These are phyloP conservation scores for Lerema accius DNA, from an alignment of 1,140 invertebrate genomes.

Conservation along the genomic window DNA sequence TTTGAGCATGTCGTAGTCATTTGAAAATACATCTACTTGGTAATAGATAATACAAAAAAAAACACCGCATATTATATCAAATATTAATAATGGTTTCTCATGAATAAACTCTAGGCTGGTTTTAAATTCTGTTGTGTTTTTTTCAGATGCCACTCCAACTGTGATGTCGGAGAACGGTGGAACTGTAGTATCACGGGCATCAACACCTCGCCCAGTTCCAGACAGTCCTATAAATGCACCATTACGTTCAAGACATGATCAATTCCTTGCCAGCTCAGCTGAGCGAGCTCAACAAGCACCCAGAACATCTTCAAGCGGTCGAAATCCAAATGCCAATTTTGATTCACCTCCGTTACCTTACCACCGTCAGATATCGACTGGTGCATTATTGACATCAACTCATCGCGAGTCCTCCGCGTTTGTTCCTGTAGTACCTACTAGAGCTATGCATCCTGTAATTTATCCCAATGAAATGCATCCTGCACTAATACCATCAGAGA, in stretches of 20 bases:
- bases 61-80: constrained; percentile 13
- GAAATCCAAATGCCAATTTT: constrained; percentile 83
- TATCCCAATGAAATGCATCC: constrained; percentile 87
- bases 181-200: constrained; percentile 69
- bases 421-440: constrained; percentile 92
- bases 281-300: constrained; percentile 62
- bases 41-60: constrained; percentile 8
- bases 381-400: constrained; percentile 77
- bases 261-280: constrained; percentile 81
- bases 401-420: constrained; percentile 91
- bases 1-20: constrained; percentile 30
- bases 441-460: constrained; percentile 85
- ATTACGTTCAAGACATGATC: constrained; percentile 82
- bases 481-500: constrained; percentile 79
- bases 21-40: constrained; percentile 1
- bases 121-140: constrained; percentile 37
- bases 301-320: constrained; percentile 76
- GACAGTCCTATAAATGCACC: constrained; percentile 65
- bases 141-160: constrained; percentile 64
- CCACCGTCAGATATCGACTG: constrained; percentile 85
- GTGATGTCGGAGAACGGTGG: constrained; percentile 75
- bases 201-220: constrained; percentile 67
- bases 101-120: neutral
- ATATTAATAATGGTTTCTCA: constrained; percentile 13
- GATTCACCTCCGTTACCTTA: constrained; percentile 86